Evolutionary conservation across 2,113 vertebrate species (phyloP).

Genomic region (Irena cyanogastra): DNA sequence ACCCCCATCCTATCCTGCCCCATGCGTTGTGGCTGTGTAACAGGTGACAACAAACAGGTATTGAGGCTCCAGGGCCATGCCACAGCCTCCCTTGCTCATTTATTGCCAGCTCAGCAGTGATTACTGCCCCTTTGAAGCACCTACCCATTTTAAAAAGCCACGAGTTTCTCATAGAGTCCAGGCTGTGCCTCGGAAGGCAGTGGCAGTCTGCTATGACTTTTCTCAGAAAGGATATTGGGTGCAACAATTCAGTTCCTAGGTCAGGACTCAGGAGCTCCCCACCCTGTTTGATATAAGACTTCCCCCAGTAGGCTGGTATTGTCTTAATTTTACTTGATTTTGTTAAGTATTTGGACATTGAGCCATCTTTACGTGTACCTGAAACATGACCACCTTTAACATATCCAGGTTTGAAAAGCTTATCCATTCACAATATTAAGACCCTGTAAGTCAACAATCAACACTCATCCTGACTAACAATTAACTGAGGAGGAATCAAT

Average conservation of each 20-base stretch:
- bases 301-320: neutral
- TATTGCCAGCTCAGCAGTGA: neutral
- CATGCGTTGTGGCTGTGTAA: neutral
- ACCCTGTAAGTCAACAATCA: neutral
- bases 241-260: neutral
- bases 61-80: neutral
- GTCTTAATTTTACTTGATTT: neutral
- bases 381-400: neutral
- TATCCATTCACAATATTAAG: neutral
- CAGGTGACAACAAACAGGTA: neutral
- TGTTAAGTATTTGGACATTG: neutral
- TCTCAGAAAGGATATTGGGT: neutral
- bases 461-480: neutral
- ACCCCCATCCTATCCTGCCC: neutral
- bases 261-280: neutral
- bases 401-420: neutral
- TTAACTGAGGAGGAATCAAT: neutral
- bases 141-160: neutral
- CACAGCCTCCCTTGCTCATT: neutral
- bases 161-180: neutral
- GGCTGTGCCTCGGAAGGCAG: neutral
- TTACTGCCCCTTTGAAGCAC: neutral
- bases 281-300: accelerated
- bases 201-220: neutral
- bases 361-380: neutral